Conservation (phyloP, 2,113 vertebrate genomes). For the Leiothrix lutea region DNA sequence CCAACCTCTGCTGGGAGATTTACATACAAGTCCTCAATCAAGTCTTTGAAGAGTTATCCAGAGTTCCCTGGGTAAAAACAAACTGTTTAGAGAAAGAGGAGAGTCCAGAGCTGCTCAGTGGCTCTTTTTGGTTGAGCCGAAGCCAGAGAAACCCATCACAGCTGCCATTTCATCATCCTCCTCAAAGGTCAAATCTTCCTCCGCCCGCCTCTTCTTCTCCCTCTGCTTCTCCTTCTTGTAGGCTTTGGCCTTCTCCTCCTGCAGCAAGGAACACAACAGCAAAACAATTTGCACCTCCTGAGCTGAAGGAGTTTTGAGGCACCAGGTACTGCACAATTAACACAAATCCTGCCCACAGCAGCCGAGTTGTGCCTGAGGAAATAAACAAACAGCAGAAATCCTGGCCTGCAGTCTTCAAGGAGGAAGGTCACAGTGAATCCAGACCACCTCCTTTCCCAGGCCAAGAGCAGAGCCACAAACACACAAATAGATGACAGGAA, state of each 20-base stretch:
- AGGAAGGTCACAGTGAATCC: not conserved
- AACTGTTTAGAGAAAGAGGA: slow-evolving; percentile 16
- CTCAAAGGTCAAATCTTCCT: slow-evolving; percentile 92
- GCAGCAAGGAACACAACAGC: slow-evolving; percentile 3
- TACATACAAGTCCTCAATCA: slow-evolving; percentile 41
- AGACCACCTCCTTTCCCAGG: not conserved
- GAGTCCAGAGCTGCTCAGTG: slow-evolving; percentile 80
- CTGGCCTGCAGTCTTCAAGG: not conserved
- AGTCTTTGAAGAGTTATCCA: slow-evolving; percentile 55
- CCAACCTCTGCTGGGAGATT: slow-evolving; percentile 32
- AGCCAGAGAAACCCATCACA: slow-evolving; percentile 98
- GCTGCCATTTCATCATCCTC: slow-evolving; percentile 98
- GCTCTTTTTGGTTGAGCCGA: slow-evolving; percentile 92
- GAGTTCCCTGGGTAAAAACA: slow-evolving; percentile 61
- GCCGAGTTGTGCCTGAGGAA: not conserved
- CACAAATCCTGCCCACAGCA: not conserved
- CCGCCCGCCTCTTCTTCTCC: slow-evolving; percentile 91
- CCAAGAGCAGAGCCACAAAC: not conserved
- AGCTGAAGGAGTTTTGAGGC: not conserved
- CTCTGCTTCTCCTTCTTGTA: slow-evolving; percentile 98
- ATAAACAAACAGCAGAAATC: not conserved
- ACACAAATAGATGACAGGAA: not conserved
- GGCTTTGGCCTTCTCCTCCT: slow-evolving; percentile 98
- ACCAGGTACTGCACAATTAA: not conserved
- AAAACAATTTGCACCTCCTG: not conserved